A percentile compares a stretch with the other conserved stretches of the same genome.
phyloP scores from a whole-genome alignment of 35 echinoderm and acorn worm species.

The Lytechinus pictus region DNA sequence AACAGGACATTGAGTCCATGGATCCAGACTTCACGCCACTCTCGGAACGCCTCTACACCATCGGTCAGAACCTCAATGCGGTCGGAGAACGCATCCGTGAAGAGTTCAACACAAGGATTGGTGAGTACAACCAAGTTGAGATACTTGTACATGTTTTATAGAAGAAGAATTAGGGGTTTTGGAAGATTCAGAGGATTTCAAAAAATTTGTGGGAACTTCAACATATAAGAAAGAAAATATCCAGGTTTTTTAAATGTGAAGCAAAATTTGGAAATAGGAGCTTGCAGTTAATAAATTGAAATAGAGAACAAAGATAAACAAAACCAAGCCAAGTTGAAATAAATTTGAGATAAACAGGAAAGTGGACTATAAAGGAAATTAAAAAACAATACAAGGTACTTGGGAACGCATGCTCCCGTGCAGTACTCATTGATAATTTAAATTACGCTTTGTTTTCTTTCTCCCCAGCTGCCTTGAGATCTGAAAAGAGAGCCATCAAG shows the following conservation, averaged over 20 bases:
- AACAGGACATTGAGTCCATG: background rate
- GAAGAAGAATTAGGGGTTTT: background rate
- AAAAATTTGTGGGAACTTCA: background rate
- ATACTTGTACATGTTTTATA: background rate
- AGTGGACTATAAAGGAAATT: background rate
- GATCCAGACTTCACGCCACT: background rate
- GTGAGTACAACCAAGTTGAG: background rate
- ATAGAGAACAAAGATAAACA: background rate
- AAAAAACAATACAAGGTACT: background rate
- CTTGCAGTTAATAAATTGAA: background rate
- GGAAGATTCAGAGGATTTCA: background rate
- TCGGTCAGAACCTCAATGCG: background rate
- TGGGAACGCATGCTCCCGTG: background rate
- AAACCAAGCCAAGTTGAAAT: background rate
- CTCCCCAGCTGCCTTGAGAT: background rate
- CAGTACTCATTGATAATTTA: background rate
- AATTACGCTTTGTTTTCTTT: background rate
- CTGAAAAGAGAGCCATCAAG: background rate
- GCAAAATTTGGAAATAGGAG: too few species aligned
- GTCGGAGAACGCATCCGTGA: background rate
- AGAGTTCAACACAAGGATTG: conserved; percentile 1
- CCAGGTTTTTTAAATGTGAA: background rate
- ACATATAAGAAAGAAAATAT: background rate
- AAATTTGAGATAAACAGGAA: background rate
- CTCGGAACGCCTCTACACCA: background rate